Evolutionary conservation across 2,888 invertebrate genomes (phyloP), one percentile per base, ranked within the genome.

Genomic region (Torymus aiolomorphi): DNA sequence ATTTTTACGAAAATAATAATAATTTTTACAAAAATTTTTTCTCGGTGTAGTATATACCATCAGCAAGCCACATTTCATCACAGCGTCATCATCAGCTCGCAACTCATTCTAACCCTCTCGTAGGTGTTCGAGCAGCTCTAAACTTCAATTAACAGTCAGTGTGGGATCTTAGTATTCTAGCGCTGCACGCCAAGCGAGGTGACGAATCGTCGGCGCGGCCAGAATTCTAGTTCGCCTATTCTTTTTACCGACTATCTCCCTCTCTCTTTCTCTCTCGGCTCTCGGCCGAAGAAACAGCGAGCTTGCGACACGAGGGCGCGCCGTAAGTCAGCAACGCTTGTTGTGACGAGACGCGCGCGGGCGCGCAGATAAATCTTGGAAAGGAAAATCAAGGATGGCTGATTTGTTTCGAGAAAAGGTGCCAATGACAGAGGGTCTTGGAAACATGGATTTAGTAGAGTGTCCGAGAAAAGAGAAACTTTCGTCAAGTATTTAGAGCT

Each of bases 121-220:
- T 8, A 42, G 42, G 42, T 42, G 20, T 13, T 18, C 54, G 14
- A 56, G 20, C 56, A 57, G 13, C 63, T 59, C 56, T 54, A 59
- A 71, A 52, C 61, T 59, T 75, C 74, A 76, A 63, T 80, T 42
- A 42, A 42, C 42, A 42, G 42, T 10, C 71, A 72, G 10, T 66
- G 16, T 24, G 31, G 59, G 49, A 52, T 16, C 54, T 42, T 12
- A 2, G 11, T 62, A n/a, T 13, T 10, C 54, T n/a, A 1, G 18
- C 1, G 20, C 57, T 20, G 54, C 2, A 56, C 20, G 10, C 20
- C 52, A 14, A 51, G 5, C 20, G 59, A 63, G 63, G 56, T 76
- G 72, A 72, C 57, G 54, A 71, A 20, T 59, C 59, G n/a, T 14
- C 51, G 42, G 42, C 42, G 42, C 42, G 42, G 42, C 42, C 5